Conservation (phyloP, 2,888 invertebrate genomes). For the Scaptomyza caliginosa region DNA sequence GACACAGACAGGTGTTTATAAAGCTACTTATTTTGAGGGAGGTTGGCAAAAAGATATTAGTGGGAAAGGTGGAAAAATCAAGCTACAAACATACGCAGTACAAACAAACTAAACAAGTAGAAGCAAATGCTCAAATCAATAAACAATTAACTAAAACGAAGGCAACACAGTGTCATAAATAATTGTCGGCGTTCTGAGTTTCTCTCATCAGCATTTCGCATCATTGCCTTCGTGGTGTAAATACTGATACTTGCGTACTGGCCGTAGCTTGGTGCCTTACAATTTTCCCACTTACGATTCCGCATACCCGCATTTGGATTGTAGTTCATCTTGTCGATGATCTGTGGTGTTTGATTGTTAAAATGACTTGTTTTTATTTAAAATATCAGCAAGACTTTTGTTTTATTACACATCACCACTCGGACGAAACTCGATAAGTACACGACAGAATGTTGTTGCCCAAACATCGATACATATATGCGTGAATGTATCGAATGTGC, state of each 20-base stretch:
- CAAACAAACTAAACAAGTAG: conserved; percentile 34
- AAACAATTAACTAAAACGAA: conserved; percentile 35
- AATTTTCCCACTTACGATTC: conserved; percentile 83
- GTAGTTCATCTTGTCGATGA: conserved; percentile 76
- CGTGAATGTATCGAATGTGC: conserved; percentile 17
- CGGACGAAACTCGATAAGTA: conserved; percentile 34
- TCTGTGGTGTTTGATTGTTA: neutral
- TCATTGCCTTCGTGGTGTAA: conserved; percentile 40
- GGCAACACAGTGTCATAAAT: conserved; percentile 1
- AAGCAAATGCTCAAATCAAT: conserved; percentile 17
- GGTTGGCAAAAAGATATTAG: conserved; percentile 3
- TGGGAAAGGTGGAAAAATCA: conserved; percentile 70
- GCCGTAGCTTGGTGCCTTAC: conserved; percentile 82
- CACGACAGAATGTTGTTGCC: conserved; percentile 16
- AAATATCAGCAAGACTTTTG: conserved; percentile 50
- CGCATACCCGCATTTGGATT: conserved; percentile 82
- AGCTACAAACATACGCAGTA: conserved; percentile 65
- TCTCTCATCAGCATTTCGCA: conserved; percentile 28
- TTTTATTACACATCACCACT: conserved; percentile 69
- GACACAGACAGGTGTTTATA: conserved; percentile 30
- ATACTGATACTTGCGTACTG: conserved; percentile 71
- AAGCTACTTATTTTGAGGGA: neutral
- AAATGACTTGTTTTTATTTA: conserved; percentile 24
- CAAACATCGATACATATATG: conserved; percentile 19
- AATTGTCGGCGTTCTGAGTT: conserved; percentile 22